These are phyloP conservation scores for Alauda arvensis DNA, from an alignment of 2,797 vertebrate genomes.

Conservation along the genomic window DNA sequence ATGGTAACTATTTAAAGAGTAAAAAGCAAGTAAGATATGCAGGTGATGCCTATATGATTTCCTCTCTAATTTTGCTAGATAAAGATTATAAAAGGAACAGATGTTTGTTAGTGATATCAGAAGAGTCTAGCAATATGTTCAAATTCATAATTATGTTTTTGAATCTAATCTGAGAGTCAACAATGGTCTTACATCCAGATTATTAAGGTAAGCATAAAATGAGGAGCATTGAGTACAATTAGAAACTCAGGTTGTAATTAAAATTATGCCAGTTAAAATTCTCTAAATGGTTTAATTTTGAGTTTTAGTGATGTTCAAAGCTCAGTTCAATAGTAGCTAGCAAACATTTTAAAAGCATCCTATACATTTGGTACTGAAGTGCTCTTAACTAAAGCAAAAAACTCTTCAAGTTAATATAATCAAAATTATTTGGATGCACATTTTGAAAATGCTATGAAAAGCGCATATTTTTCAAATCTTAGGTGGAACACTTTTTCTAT, in stretches of 20 bases:
- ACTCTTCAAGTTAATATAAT: not conserved
- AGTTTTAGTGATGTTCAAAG: not conserved
- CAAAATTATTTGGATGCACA: not conserved
- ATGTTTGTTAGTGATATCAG: conserved; percentile 30
- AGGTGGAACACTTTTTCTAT: not conserved
- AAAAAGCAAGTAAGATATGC: not conserved
- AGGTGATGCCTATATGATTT: not conserved
- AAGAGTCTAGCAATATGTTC: conserved; percentile 3
- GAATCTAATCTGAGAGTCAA: conserved; percentile 26
- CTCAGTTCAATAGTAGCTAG: not conserved
- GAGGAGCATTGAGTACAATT: not conserved
- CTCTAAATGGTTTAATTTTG: not conserved
- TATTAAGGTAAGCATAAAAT: conserved; percentile 20
- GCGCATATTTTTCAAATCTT: not conserved
- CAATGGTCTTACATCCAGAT: not conserved
- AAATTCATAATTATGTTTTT: conserved; percentile 28
- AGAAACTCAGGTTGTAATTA: conserved; percentile 3
- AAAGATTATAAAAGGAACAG: conserved; percentile 27
- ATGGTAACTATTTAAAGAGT: not conserved
- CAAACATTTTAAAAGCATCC: not conserved
- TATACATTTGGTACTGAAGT: not conserved
- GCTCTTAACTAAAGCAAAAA: not conserved
- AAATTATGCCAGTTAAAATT: not conserved
- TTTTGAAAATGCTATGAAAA: not conserved
- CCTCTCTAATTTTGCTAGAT: not conserved